These are phyloP conservation scores for Deroplatys truncata DNA, from an alignment of 2,888 invertebrate genomes.

Conservation along the genomic window DNA sequence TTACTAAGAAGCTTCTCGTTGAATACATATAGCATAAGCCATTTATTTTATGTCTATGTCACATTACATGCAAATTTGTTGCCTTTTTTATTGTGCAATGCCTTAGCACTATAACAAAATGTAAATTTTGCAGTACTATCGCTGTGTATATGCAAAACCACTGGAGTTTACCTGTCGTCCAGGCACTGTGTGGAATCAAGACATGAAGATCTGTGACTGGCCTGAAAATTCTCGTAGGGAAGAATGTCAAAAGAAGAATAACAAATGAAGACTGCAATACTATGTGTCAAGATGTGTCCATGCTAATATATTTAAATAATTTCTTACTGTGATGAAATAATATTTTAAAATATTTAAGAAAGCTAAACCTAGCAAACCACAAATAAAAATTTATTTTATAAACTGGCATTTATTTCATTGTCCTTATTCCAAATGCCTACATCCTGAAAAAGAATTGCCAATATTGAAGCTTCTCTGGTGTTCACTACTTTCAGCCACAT, in stretches of 20 bases:
- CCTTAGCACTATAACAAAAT: not conserved
- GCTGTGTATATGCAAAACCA: constrained; percentile 76
- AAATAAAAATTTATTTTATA: not conserved
- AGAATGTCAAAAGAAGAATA: not conserved
- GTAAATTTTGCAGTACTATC: constrained; percentile 64
- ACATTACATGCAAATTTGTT: too few species aligned
- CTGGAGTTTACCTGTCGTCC: constrained; percentile 67
- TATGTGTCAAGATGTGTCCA: not conserved
- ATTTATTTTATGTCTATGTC: too few species aligned
- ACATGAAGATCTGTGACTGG: constrained; percentile 75
- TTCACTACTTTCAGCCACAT: too few species aligned
- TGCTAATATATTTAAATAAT: not conserved
- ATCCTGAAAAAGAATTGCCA: not conserved
- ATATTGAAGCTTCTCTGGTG: not conserved
- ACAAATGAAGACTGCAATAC: not conserved
- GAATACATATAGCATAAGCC: too few species aligned
- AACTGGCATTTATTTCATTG: not conserved
- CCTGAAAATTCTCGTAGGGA: constrained; percentile 43
- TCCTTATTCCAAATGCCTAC: not conserved
- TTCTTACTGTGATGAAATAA: not conserved
- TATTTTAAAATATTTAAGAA: not conserved
- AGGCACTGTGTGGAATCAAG: constrained; percentile 71
- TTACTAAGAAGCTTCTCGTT: too few species aligned
- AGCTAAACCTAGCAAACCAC: not conserved
- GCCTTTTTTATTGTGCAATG: not conserved